phyloP scores from a whole-genome alignment of 2,113 vertebrate genomes.

The Cyphomyrus discorhynchus region DNA sequence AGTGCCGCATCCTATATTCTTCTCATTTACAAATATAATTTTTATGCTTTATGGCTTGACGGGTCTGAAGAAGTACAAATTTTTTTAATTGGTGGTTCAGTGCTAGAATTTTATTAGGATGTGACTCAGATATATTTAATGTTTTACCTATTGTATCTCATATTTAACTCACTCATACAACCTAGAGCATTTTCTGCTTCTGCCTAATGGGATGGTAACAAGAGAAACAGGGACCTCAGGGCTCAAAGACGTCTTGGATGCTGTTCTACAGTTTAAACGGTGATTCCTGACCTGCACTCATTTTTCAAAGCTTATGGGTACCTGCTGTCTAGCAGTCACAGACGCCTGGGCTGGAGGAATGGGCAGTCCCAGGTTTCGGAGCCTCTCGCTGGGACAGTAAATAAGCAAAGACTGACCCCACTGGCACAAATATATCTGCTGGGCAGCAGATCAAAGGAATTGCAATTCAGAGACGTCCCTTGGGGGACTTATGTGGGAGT shows the following conservation, averaged over 20 bases:
- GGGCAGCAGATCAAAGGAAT: constrained; percentile 15
- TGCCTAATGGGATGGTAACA: neutral
- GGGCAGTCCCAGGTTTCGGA: constrained; percentile 6
- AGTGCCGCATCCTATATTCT: neutral
- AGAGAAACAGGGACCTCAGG: constrained; percentile 47
- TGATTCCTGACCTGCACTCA: constrained; percentile 51
- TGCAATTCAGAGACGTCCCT: neutral
- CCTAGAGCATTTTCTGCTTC: neutral
- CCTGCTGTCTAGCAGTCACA: constrained; percentile 47
- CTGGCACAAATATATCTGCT: constrained; percentile 34
- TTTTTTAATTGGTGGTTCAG: neutral
- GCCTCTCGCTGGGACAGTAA: constrained; percentile 18
- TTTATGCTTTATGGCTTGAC: neutral
- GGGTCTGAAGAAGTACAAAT: neutral
- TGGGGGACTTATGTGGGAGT: neutral
- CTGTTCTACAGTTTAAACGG: constrained; percentile 59
- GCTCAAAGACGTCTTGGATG: constrained; percentile 51
- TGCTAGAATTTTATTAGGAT: neutral
- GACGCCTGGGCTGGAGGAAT: constrained; percentile 22
- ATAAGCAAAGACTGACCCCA: constrained; percentile 42
- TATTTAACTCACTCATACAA: neutral
- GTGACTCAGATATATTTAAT: neutral
- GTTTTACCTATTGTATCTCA: neutral
- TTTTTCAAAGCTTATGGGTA: constrained; percentile 58
- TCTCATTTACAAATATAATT: neutral